Evolutionary conservation across 2,113 vertebrate genomes (phyloP).

Genomic region (Chaetorhynchus papuensis): DNA sequence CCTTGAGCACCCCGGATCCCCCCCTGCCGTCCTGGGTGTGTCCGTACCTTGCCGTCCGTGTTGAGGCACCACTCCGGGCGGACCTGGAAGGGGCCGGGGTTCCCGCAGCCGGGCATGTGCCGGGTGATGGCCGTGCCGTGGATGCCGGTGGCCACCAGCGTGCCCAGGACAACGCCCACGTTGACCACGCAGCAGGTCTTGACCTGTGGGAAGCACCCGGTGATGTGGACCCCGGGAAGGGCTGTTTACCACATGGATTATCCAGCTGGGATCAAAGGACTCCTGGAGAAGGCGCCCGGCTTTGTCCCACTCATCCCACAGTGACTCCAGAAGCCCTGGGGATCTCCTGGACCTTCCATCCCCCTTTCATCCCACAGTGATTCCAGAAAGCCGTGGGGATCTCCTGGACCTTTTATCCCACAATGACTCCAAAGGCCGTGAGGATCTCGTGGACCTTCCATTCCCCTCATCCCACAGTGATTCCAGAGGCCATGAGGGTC

Average conservation of each 20-base stretch:
- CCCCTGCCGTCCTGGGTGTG: rapidly evolving
- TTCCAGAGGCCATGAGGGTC: rapidly evolving
- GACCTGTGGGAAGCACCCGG: neutral
- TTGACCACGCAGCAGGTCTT: neutral
- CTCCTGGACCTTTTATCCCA: neutral
- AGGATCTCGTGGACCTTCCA: neutral
- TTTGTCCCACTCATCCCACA: neutral
- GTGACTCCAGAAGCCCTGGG: neutral
- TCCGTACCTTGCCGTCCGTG: rapidly evolving
- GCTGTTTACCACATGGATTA: neutral
- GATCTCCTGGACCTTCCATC: neutral
- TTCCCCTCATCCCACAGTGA: neutral
- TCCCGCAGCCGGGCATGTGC: neutral
- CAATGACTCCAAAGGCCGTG: too few species aligned
- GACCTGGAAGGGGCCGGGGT: rapidly evolving
- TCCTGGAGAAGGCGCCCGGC: neutral
- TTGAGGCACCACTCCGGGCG: neutral
- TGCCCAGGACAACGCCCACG: neutral
- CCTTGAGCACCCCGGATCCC: too few species aligned
- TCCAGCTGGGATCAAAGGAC: rapidly evolving
- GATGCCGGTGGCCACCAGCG: neutral
- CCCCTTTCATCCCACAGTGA: neutral
- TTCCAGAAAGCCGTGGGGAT: neutral
- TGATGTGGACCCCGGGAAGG: rapidly evolving
- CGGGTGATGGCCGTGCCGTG: neutral